phyloP scores from a whole-genome alignment of 2,888 invertebrate species.

The Drosophila bunnanda region DNA sequence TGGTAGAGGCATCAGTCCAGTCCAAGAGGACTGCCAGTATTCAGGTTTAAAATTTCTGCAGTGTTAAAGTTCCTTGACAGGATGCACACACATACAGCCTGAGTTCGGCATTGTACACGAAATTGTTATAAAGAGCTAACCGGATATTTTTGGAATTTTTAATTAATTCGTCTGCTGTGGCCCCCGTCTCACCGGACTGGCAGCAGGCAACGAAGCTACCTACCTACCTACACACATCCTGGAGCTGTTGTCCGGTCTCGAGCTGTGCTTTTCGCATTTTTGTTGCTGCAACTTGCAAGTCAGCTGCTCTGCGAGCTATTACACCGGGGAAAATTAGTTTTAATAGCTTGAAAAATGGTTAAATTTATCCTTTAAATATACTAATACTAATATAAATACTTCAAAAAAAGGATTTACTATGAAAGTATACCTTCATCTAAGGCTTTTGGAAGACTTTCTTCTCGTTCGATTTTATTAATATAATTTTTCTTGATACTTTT shows the following conservation, averaged over 20 bases:
- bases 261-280: slow-evolving; percentile 56
- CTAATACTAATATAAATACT: no score
- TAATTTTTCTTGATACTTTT: background rate
- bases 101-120: slow-evolving; percentile 59
- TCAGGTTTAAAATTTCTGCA: slow-evolving; percentile 19
- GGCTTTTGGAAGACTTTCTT: background rate
- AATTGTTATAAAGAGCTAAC: slow-evolving; percentile 79
- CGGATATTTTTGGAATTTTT: slow-evolving; percentile 82
- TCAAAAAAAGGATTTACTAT: no score
- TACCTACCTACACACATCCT: slow-evolving; percentile 64
- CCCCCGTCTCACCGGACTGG: slow-evolving; percentile 6
- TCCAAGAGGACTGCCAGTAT: background rate
- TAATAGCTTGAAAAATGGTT: rapidly evolving
- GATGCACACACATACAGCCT: slow-evolving; percentile 25
- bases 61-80: slow-evolving; percentile 18
- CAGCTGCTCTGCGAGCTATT: slow-evolving; percentile 39
- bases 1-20: no score
- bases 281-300: slow-evolving; percentile 42
- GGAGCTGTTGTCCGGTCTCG: slow-evolving; percentile 58
- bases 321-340: background rate
- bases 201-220: slow-evolving; percentile 1
- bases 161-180: slow-evolving; percentile 73
- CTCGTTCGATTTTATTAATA: background rate
- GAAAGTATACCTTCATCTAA: background rate
- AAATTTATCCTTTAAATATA: no score